phyloP scores from a whole-genome alignment of 2,113 vertebrate species.

The Coptodon rendalli region DNA sequence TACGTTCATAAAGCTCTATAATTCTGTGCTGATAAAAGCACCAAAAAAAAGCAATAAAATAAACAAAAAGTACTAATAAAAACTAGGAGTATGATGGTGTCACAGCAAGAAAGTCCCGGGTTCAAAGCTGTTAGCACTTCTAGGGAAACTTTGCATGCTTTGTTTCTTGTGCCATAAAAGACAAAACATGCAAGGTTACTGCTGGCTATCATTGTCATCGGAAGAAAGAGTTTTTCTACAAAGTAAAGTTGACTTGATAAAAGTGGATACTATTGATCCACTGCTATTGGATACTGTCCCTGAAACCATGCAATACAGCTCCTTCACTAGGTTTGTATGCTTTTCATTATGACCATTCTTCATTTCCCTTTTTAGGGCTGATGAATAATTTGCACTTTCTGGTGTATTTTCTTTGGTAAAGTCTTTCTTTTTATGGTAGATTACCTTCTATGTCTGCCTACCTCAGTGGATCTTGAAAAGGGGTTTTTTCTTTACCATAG shows the following conservation, averaged over 20 bases:
- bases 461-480: not conserved
- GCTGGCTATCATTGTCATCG: rapidly evolving
- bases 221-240: not conserved
- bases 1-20: not conserved
- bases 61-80: not conserved
- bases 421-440: not conserved
- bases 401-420: not conserved
- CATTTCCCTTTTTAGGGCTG: not conserved
- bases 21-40: not conserved
- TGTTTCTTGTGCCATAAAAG: not conserved
- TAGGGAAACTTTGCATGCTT: not conserved
- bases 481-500: rapidly evolving
- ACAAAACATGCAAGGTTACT: not conserved
- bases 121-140: not conserved
- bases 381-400: not conserved
- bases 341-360: not conserved
- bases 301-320: rapidly evolving
- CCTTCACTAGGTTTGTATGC: not conserved
- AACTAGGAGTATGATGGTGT: not conserved
- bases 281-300: not conserved
- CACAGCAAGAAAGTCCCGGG: rapidly evolving
- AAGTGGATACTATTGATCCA: not conserved
- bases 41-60: not conserved
- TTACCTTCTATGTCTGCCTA: rapidly evolving
- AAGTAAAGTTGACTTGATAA: rapidly evolving